These are phyloP conservation scores for Linnaemya tessellans DNA, from an alignment of 2,888 invertebrate species.

Conservation along the genomic window DNA sequence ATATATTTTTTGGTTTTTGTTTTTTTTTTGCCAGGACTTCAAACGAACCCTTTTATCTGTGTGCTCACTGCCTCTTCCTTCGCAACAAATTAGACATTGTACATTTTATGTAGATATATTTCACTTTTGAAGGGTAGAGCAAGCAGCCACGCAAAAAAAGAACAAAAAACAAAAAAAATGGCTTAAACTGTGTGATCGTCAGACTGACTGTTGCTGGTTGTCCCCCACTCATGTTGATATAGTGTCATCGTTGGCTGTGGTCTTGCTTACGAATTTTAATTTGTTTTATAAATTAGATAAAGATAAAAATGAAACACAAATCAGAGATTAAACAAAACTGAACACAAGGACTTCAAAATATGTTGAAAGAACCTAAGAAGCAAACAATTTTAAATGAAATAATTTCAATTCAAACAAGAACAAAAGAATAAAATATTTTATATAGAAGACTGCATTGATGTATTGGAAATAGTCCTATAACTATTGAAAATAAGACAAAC, in stretches of 20 bases:
- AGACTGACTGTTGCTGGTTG: slow-evolving; percentile 13
- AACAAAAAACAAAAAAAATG: background rate
- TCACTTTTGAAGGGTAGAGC: slow-evolving; percentile 31
- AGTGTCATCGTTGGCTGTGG: slow-evolving; percentile 41
- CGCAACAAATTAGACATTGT: slow-evolving; percentile 59
- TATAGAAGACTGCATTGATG: no score
- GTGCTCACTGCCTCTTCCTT: slow-evolving; percentile 13
- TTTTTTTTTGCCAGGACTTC: slow-evolving; percentile 34
- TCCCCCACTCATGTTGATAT: slow-evolving; percentile 53
- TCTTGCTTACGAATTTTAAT: slow-evolving; percentile 62
- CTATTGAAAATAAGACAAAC: no score
- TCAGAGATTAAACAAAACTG: slow-evolving; percentile 38
- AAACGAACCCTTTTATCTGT: slow-evolving; percentile 42
- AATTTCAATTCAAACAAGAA: background rate
- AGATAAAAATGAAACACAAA: slow-evolving; percentile 57
- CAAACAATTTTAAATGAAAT: background rate
- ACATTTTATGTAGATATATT: slow-evolving; percentile 44
- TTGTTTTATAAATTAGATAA: slow-evolving; percentile 68
- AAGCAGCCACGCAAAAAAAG: background rate
- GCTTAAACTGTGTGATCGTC: background rate
- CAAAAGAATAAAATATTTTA: background rate
- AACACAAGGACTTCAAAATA: slow-evolving; percentile 8
- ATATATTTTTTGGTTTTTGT: background rate
- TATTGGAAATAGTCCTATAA: no score
- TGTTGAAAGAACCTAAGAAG: background rate